phyloP scores from a whole-genome alignment of 1,140 invertebrate species.

The Gonatopus flavifemur region DNA sequence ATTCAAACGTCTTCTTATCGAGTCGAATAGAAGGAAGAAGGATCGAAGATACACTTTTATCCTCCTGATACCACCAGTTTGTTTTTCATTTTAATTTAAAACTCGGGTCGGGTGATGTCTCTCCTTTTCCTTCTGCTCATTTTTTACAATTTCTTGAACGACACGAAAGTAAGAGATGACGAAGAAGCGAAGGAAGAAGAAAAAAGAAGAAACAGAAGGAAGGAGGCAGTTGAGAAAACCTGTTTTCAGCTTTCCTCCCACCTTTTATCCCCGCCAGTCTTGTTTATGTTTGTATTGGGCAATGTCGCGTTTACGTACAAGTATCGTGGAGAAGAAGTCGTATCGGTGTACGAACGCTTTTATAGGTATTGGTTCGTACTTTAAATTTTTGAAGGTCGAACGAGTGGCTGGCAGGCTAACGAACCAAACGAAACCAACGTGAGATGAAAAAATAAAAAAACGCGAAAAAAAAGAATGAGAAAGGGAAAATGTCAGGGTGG shows the following conservation, averaged over 20 bases:
- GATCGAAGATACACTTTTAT: too few species aligned
- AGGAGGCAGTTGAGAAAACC: conserved; percentile 20
- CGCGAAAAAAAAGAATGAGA: conserved; percentile 2
- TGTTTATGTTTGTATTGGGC: not conserved
- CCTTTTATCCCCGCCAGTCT: conserved; percentile 11
- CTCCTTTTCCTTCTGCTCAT: not conserved
- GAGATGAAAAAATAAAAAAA: not conserved
- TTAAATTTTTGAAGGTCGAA: conserved; percentile 37
- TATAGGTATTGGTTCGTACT: conserved; percentile 9
- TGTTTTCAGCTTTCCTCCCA: conserved; percentile 34
- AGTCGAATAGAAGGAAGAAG: too few species aligned
- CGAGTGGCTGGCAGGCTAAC: conserved; percentile 5
- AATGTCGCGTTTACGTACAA: too few species aligned
- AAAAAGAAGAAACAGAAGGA: too few species aligned
- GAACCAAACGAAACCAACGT: not conserved
- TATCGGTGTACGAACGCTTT: not conserved
- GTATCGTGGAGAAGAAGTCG: too few species aligned
- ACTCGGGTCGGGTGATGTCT: not conserved
- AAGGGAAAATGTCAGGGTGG: conserved; percentile 4
- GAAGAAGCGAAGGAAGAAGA: too few species aligned
- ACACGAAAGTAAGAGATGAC: too few species aligned
- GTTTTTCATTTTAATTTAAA: too few species aligned
- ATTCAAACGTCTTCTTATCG: too few species aligned
- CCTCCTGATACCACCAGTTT: too few species aligned
- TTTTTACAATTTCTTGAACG: conserved; percentile 9